Percentiles rank a stretch among this genome's conserved stretches.
Evolutionary conservation across 2,797 vertebrate genomes (phyloP).

Genomic region (Hephaestus fuliginosus): DNA sequence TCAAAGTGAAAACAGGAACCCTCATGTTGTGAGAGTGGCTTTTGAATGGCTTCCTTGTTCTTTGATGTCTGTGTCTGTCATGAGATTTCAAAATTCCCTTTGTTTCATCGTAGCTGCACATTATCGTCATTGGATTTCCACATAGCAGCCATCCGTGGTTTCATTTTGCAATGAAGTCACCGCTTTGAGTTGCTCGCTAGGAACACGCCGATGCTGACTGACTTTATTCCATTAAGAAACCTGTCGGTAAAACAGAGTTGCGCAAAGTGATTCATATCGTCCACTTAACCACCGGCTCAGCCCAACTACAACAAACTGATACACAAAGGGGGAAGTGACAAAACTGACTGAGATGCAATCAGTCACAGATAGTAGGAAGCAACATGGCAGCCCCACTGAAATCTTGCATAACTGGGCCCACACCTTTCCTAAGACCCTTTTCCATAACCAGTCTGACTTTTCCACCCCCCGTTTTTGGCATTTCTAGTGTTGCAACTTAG

Average conservation of each 20-base stretch:
- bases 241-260: background rate
- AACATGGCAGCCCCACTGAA: background rate
- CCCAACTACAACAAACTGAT: constrained; percentile 13
- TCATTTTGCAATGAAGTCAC: background rate
- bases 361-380: background rate
- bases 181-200: background rate
- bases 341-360: background rate
- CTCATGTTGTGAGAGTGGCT: background rate
- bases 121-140: constrained; percentile 3
- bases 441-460: background rate
- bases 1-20: constrained; percentile 18
- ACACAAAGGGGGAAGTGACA: constrained; percentile 27
- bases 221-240: background rate
- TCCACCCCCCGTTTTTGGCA: background rate
- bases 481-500: background rate
- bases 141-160: background rate
- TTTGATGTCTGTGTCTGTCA: background rate
- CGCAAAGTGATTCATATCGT: background rate
- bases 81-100: background rate
- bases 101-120: background rate
- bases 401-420: background rate
- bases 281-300: background rate
- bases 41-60: background rate
- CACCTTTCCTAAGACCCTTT: background rate
- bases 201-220: background rate